phyloP scores from a whole-genome alignment of 2,113 vertebrate species.

The Siniperca chuatsi region DNA sequence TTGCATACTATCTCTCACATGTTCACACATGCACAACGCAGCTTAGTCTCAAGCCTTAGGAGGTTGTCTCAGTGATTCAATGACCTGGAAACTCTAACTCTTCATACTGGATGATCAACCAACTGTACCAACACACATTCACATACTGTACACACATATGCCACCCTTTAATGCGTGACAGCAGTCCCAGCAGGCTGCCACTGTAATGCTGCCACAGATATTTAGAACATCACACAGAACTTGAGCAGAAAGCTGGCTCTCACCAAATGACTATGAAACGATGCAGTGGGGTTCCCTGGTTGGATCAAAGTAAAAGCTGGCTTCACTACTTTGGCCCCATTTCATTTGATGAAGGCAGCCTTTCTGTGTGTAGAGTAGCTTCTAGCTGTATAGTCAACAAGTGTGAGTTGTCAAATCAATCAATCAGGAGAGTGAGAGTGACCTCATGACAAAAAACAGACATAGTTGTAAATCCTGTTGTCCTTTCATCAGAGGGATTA shows the following conservation, averaged over 20 bases:
- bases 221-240: conserved; percentile 56
- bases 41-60: not conserved
- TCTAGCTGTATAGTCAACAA: conserved; percentile 2
- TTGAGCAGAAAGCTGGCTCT: conserved; percentile 36
- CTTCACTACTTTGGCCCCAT: conserved; percentile 12
- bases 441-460: not conserved
- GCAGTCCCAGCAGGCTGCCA: conserved; percentile 49
- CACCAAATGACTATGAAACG: conserved; percentile 21
- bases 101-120: conserved; percentile 11
- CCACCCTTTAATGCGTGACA: conserved; percentile 41
- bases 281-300: conserved; percentile 9
- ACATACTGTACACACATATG: conserved; percentile 40
- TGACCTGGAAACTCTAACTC: not conserved
- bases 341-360: conserved; percentile 6
- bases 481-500: conserved; percentile 26
- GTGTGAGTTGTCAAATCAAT: conserved; percentile 29
- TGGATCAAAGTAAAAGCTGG: conserved; percentile 54
- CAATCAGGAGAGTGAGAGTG: not conserved
- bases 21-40: not conserved
- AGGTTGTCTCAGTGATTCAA: conserved; percentile 16
- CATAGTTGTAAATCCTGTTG: not conserved
- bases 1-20: not conserved
- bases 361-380: conserved; percentile 2
- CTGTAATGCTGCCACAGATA: conserved; percentile 62
- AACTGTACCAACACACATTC: not conserved